A percentile compares a stretch with the other conserved stretches of the same genome.
phyloP scores from a whole-genome alignment of 1,140 invertebrate species.

The Drosophila dunni region DNA sequence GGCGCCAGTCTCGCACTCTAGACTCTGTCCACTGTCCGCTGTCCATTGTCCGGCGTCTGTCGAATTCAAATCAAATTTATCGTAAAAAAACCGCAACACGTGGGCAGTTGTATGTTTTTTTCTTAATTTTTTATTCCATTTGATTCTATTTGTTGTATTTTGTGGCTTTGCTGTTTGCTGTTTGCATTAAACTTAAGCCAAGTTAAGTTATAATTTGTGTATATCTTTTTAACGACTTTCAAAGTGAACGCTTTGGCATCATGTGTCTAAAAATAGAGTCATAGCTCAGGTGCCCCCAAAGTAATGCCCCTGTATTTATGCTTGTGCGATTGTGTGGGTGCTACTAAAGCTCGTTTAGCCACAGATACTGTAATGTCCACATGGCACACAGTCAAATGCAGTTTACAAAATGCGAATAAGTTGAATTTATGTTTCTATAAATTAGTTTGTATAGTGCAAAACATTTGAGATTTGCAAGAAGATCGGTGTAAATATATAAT shows the following conservation, averaged over 20 bases:
- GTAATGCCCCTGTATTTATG: slow-evolving; percentile 21
- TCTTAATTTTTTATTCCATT: slow-evolving; percentile 25
- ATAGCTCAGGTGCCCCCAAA: slow-evolving; percentile 58
- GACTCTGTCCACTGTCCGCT: slow-evolving; percentile 21
- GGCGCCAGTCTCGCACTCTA: slow-evolving; percentile 62
- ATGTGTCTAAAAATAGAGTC: slow-evolving; percentile 69
- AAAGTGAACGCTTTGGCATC: slow-evolving; percentile 62
- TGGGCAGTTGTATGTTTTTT: slow-evolving; percentile 44
- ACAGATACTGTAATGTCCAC: slow-evolving; percentile 4
- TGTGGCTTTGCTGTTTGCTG: slow-evolving; percentile 44
- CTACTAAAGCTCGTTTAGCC: slow-evolving; percentile 6
- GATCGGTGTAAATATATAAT: too few relatives aligned
- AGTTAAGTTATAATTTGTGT: slow-evolving; percentile 77
- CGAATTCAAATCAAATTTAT: slow-evolving; percentile 71
- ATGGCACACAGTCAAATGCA: slow-evolving; percentile 6
- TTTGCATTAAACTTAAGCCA: slow-evolving; percentile 62
- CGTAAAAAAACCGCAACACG: slow-evolving; percentile 54
- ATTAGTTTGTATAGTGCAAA: background rate
- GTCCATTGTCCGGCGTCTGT: slow-evolving; percentile 20
- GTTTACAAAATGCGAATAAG: slow-evolving; percentile 1
- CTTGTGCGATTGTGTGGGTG: slow-evolving; percentile 15
- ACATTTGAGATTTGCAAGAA: background rate
- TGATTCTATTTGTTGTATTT: slow-evolving; percentile 38
- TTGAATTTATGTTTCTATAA: slow-evolving; percentile 5
- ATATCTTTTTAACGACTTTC: slow-evolving; percentile 67